These are phyloP conservation scores for Morinoia aosen DNA, from an alignment of 2,888 invertebrate genomes.

Conservation along the genomic window DNA sequence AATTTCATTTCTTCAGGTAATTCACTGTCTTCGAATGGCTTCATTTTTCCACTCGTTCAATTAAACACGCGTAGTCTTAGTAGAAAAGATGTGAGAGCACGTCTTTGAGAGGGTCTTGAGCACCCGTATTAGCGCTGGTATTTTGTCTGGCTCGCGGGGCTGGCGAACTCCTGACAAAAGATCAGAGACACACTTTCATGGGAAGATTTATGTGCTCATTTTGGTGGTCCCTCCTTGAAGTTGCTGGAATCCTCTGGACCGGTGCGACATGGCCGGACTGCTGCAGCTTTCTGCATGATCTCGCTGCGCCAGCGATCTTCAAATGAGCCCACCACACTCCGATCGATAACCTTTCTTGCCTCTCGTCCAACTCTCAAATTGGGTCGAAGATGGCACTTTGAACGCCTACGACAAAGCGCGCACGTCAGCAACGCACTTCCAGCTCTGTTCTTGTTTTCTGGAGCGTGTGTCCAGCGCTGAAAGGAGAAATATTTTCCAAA, in stretches of 20 bases:
- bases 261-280: neutral
- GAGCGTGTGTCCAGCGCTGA: too few relatives aligned
- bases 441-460: neutral
- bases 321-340: neutral
- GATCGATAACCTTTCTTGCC: neutral
- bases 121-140: neutral
- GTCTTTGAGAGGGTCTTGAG: neutral
- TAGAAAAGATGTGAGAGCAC: neutral
- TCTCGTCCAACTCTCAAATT: neutral
- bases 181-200: neutral
- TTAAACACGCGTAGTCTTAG: neutral
- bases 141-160: neutral
- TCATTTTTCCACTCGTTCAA: neutral
- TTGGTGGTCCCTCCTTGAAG: neutral
- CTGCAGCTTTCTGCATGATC: neutral
- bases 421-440: neutral
- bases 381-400: neutral
- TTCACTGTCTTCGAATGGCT: neutral
- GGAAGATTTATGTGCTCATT: neutral
- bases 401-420: neutral
- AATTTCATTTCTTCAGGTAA: neutral
- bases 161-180: slow-evolving; percentile 4
- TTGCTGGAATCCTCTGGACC: neutral
- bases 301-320: neutral
- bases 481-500: too few relatives aligned